Conservation (phyloP, 2,888 invertebrate species). For the Bibio marci region DNA sequence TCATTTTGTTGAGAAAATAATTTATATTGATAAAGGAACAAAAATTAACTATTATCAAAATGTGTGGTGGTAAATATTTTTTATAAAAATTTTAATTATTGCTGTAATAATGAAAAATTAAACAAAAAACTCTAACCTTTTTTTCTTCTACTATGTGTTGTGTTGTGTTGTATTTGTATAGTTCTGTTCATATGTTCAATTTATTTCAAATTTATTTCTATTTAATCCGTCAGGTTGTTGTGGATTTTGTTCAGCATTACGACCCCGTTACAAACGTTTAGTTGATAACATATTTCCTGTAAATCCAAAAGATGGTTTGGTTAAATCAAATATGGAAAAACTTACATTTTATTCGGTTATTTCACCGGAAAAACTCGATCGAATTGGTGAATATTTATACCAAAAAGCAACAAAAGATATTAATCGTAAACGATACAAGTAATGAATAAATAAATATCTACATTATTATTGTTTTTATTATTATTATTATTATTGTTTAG, state of each 20-base stretch:
- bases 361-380: slow-evolving; percentile 93
- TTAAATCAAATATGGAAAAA: slow-evolving; percentile 97
- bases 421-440: slow-evolving; percentile 71
- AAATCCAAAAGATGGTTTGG: slow-evolving; percentile 86
- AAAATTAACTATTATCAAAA: too few relatives aligned
- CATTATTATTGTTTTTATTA: slow-evolving; percentile 2
- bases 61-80: neutral
- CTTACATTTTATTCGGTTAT: slow-evolving; percentile 94
- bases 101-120: neutral
- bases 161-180: too few relatives aligned
- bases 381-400: slow-evolving; percentile 94
- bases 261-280: slow-evolving; percentile 89
- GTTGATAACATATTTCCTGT: slow-evolving; percentile 98
- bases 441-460: slow-evolving; percentile 35
- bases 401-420: slow-evolving; percentile 82
- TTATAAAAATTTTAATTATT: neutral
- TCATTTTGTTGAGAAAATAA: too few relatives aligned
- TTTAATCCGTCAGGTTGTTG: slow-evolving; percentile 90
- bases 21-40: too few relatives aligned
- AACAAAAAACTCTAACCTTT: neutral
- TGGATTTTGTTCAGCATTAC: slow-evolving; percentile 79
- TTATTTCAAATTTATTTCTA: too few relatives aligned
- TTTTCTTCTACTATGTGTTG: too few relatives aligned
- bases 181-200: too few relatives aligned
- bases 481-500: slow-evolving; percentile 30